phyloP scores from a whole-genome alignment of 2,113 vertebrate genomes.

The Cheirogaleus medius region DNA sequence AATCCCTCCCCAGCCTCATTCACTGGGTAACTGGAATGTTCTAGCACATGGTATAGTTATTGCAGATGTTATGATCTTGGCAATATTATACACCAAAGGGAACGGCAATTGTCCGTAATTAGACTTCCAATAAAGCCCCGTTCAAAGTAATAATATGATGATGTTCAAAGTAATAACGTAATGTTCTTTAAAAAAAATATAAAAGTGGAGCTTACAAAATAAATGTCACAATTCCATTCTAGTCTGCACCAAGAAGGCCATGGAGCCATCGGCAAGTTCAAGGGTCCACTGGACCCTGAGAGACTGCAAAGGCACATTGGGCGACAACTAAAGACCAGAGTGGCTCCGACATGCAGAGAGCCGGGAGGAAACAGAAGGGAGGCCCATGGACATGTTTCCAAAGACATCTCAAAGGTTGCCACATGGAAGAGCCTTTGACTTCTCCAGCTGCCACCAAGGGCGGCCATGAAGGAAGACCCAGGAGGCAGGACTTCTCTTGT shows the following conservation, averaged over 20 bases:
- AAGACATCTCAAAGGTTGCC: not conserved
- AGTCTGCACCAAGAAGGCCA: not conserved
- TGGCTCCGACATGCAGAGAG: not conserved
- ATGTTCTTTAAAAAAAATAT: not conserved
- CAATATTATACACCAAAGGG: not conserved
- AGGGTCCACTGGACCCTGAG: not conserved
- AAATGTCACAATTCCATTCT: not conserved
- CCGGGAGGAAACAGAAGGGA: accelerated
- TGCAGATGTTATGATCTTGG: not conserved
- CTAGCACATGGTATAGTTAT: accelerated
- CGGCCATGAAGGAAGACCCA: not conserved
- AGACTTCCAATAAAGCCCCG: not conserved
- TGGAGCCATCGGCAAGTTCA: not conserved
- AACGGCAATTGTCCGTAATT: not conserved
- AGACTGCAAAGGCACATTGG: not conserved
- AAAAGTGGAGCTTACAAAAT: not conserved
- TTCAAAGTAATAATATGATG: not conserved
- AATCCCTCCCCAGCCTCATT: not conserved
- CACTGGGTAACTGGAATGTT: accelerated
- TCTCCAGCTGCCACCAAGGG: accelerated
- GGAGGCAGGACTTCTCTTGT: not conserved
- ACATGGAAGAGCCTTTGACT: not conserved
- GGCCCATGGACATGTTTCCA: not conserved
- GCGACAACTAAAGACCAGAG: not conserved
- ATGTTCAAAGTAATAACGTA: not conserved